Percentiles rank a stretch among this genome's conserved stretches.
These are phyloP conservation scores for Lasaia peninsularis DNA, from an alignment of 1,140 invertebrate genomes.

Conservation along the genomic window DNA sequence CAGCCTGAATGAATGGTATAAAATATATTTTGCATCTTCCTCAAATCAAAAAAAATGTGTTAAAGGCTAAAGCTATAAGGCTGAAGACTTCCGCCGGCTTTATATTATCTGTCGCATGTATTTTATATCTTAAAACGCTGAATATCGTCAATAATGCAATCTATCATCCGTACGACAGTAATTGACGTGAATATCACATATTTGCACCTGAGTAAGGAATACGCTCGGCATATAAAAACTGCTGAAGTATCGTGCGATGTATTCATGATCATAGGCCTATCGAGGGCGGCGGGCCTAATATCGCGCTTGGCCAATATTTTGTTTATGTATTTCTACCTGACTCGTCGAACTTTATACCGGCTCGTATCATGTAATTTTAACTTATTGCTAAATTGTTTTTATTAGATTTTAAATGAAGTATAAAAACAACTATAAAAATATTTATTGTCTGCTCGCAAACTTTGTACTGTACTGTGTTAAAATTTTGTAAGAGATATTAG, in stretches of 20 bases:
- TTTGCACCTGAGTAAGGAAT: slow-evolving; percentile 25
- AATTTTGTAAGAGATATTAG: too few relatives aligned
- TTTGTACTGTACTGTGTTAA: too few relatives aligned
- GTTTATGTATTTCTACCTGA: too few relatives aligned
- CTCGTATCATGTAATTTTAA: too few relatives aligned
- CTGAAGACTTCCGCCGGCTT: not conserved
- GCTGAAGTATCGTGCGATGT: slow-evolving; percentile 15
- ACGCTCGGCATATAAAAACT: slow-evolving; percentile 18
- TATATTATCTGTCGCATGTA: not conserved
- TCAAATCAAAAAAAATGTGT: too few relatives aligned
- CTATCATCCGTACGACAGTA: slow-evolving; percentile 2
- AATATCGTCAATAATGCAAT: slow-evolving; percentile 6
- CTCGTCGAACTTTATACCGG: too few relatives aligned
- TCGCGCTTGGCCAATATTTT: slow-evolving; percentile 4
- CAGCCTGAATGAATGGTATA: too few relatives aligned
- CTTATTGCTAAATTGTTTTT: too few relatives aligned
- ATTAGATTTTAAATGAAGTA: too few relatives aligned
- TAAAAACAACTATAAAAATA: too few relatives aligned
- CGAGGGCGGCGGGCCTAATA: slow-evolving; percentile 15
- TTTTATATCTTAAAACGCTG: not conserved
- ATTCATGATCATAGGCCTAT: slow-evolving; percentile 20
- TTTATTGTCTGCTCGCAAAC: too few relatives aligned
- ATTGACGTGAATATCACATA: slow-evolving; percentile 13
- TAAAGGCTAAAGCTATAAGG: not conserved
- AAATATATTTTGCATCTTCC: too few relatives aligned